phyloP scores from a whole-genome alignment of 2,888 invertebrate genomes.

The Xylota segnis region DNA sequence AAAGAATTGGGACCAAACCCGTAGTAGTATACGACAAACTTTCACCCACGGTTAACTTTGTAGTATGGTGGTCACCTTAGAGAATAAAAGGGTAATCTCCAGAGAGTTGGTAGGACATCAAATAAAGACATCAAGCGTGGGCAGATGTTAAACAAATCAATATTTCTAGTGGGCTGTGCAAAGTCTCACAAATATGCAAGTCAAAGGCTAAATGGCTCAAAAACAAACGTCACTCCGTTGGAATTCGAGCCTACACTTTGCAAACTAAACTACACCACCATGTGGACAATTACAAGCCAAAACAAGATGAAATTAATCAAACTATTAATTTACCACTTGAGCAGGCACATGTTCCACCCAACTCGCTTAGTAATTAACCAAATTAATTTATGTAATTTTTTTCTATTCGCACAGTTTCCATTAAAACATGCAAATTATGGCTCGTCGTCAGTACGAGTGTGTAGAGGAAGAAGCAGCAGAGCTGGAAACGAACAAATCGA shows the following conservation, averaged over 20 bases:
- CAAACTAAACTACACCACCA: not conserved
- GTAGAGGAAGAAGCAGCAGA: not conserved
- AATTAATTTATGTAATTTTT: constrained; percentile 8
- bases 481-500: constrained; percentile 12
- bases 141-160: not conserved
- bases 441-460: not conserved
- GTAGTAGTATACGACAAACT: too few relatives aligned
- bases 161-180: not conserved
- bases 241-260: constrained; percentile 10
- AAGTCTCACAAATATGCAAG: not conserved
- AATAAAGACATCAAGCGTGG: not conserved
- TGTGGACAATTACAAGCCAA: constrained; percentile 2
- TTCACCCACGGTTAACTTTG: too few relatives aligned
- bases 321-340: constrained; percentile 7
- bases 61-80: too few relatives aligned
- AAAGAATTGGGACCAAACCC: too few relatives aligned
- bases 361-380: constrained; percentile 1
- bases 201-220: not conserved
- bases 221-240: not conserved
- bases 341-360: constrained; percentile 8
- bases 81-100: too few relatives aligned
- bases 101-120: too few relatives aligned
- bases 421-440: constrained; percentile 6
- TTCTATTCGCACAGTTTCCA: constrained; percentile 2
- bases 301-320: constrained; percentile 10